Evolutionary conservation across 2,888 invertebrate species (phyloP).

Genomic region (Philonicus albiceps): DNA sequence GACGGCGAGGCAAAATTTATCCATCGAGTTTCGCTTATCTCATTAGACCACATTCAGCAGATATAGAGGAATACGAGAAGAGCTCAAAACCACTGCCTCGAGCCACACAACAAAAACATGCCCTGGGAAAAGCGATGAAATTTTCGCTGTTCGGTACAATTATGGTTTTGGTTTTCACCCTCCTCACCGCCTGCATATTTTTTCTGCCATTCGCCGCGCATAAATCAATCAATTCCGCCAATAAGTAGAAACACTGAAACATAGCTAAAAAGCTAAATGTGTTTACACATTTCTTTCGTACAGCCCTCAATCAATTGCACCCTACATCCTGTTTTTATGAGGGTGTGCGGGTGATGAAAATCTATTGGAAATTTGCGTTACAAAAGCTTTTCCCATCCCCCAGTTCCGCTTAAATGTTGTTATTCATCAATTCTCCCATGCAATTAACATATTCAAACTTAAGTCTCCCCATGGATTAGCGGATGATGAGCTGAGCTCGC

Average conservation of each 20-base stretch:
- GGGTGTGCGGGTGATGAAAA: neutral
- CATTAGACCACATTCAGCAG: neutral
- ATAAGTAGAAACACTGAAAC: neutral
- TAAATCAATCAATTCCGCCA: neutral
- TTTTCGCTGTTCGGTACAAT: neutral
- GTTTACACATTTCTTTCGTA: neutral
- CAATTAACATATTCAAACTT: constrained; percentile 33
- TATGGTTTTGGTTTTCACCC: neutral
- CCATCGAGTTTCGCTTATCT: neutral
- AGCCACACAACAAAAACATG: neutral
- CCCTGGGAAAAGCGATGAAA: neutral
- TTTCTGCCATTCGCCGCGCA: neutral
- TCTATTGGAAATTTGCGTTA: neutral
- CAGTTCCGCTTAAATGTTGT: neutral
- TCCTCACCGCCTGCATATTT: neutral
- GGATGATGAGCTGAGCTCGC: constrained; percentile 27
- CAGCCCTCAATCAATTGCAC: neutral
- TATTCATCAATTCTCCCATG: constrained; percentile 13
- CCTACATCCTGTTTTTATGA: neutral
- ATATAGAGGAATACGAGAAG: neutral
- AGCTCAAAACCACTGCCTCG: neutral
- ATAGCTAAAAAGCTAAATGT: neutral
- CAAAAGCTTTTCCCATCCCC: neutral
- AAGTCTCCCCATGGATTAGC: constrained; percentile 26
- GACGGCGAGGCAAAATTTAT: neutral